These are phyloP conservation scores for Leucopsar rothschildi DNA, from an alignment of 2,113 vertebrate genomes.

Conservation along the genomic window DNA sequence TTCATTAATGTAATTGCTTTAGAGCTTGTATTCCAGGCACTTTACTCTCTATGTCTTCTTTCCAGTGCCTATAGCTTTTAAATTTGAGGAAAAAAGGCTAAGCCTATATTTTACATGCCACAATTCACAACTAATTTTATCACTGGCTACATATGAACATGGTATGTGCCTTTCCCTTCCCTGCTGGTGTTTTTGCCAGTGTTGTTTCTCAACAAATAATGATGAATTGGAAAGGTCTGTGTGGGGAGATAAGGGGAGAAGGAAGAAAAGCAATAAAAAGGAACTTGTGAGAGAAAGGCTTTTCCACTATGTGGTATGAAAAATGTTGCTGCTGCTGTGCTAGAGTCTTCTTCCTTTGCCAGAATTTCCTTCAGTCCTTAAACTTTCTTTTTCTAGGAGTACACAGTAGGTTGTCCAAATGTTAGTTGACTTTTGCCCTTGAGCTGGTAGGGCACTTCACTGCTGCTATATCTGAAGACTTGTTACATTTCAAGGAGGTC, in stretches of 20 bases:
- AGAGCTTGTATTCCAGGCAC: background rate
- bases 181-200: background rate
- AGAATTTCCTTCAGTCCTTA: background rate
- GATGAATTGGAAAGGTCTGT: background rate
- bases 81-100: background rate
- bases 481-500: background rate
- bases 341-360: background rate
- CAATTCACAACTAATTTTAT: background rate
- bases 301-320: background rate
- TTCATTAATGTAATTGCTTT: background rate
- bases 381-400: background rate
- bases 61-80: background rate
- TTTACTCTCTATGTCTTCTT: background rate
- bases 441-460: accelerated
- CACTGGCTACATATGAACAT: background rate
- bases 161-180: background rate
- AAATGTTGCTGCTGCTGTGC: background rate
- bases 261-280: background rate
- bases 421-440: background rate
- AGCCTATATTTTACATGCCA: background rate
- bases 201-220: background rate
- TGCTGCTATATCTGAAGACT: background rate
- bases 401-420: background rate
- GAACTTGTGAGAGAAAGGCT: background rate
- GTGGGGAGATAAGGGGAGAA: background rate